Evolutionary conservation across 2,113 vertebrate species (phyloP).

Genomic region (Machaerirhynchus nigripectus): DNA sequence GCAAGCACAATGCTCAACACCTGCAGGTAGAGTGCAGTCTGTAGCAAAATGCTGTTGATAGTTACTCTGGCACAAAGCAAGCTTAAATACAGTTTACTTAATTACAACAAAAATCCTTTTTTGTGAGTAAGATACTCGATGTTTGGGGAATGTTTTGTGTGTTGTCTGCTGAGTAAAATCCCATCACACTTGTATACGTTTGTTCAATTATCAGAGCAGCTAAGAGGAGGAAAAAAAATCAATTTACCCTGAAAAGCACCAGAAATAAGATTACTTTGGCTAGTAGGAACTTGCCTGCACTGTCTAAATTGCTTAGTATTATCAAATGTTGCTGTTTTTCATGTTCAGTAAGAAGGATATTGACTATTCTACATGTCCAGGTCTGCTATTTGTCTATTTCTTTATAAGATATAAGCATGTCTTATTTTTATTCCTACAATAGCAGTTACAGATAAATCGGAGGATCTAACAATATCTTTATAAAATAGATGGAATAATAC

Average conservation of each 20-base stretch:
- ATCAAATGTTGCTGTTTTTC: constrained; percentile 60
- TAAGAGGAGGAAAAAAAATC: constrained; percentile 68
- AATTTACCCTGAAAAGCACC: constrained; percentile 73
- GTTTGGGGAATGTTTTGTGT: constrained; percentile 64
- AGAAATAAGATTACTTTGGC: constrained; percentile 74
- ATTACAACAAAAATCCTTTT: constrained; percentile 75
- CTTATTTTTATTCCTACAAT: constrained; percentile 24
- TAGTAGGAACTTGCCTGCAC: constrained; percentile 63
- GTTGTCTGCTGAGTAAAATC: constrained; percentile 71
- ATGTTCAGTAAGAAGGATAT: constrained; percentile 38
- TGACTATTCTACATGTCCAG: not conserved
- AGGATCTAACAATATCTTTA: constrained; percentile 41
- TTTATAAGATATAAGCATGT: not conserved
- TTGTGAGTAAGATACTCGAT: constrained; percentile 67
- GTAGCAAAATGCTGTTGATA: constrained; percentile 70
- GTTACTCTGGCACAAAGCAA: constrained; percentile 53
- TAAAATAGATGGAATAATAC: constrained; percentile 32
- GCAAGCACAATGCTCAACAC: constrained; percentile 64
- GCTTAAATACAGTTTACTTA: constrained; percentile 72
- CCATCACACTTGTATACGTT: constrained; percentile 73
- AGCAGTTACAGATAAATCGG: not conserved
- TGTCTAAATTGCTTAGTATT: constrained; percentile 69
- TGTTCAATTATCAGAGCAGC: constrained; percentile 72
- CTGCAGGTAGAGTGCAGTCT: constrained; percentile 72
- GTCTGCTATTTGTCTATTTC: constrained; percentile 32